A percentile compares a stretch with the other conserved stretches of the same genome.
phyloP scores from a whole-genome alignment of 1,140 invertebrate genomes.

The Magallana ariakensis region DNA sequence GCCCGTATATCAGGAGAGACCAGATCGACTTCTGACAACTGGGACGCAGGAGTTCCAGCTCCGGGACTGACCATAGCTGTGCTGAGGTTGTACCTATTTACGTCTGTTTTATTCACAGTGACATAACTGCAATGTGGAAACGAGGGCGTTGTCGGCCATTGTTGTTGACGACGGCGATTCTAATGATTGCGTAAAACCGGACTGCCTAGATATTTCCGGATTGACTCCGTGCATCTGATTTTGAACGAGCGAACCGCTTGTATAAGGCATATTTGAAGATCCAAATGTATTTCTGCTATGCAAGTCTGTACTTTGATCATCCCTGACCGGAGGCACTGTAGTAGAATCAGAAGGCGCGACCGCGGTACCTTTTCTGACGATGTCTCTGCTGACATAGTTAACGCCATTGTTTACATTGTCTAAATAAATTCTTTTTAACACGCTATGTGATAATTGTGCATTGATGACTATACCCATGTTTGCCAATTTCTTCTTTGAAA shows the following conservation, averaged over 20 bases:
- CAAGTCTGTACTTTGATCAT: not conserved
- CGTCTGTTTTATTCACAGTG: not conserved
- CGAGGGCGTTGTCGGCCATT: not conserved
- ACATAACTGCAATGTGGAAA: conserved; percentile 12
- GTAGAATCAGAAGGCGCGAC: not conserved
- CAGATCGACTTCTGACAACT: conserved; percentile 11
- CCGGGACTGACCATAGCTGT: not conserved
- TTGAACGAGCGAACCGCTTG: not conserved
- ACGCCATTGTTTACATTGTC: conserved; percentile 21
- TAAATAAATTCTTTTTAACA: too few relatives aligned
- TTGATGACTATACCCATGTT: not conserved
- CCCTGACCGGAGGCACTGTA: not conserved
- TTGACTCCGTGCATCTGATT: not conserved
- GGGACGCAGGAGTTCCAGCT: not conserved
- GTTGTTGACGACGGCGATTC: not conserved
- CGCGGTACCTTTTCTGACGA: not conserved
- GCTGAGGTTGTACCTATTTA: not conserved
- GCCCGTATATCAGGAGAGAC: conserved; percentile 30
- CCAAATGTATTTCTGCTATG: too few relatives aligned
- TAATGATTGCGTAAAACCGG: not conserved
- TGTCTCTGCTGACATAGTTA: conserved; percentile 25
- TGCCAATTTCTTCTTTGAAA: conserved; percentile 3
- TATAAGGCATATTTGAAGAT: not conserved
- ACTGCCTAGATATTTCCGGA: not conserved
- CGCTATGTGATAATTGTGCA: not conserved